Evolutionary conservation across 53 echinoderm and acorn worm species (phyloP), one percentile per base, ranked within the genome.

Genomic region (Arbacia lixula): DNA sequence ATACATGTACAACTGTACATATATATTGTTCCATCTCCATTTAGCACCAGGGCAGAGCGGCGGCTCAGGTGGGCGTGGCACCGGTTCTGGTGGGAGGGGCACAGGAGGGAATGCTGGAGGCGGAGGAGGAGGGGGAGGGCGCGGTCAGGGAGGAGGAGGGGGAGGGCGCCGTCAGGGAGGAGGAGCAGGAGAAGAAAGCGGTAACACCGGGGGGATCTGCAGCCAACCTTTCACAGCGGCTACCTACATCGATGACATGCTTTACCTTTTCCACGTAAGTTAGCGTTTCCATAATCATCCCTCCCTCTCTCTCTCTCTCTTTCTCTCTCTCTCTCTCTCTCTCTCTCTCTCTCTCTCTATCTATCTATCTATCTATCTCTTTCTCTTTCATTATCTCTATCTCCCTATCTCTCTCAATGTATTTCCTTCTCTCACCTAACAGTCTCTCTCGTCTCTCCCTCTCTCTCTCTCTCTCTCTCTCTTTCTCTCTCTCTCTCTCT

Each of bases 181-280:
- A 2, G 24, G n/a, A 12, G 74, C 31, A 9, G 27, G 77, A 0
- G 77, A 39, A 4, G 12, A 4, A 11, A 58, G 14, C 3, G 22
- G 24, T 2, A 14, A 14, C 22, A 43, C 37, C 3, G 46, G 43
- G 3, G 72, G 24, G 21, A 77, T 77, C 17, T 77, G 77, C 36
- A 38, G 25, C 2, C 77, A 58, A 39, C 12, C n/a, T 1, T 77
- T 77, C 58, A 39, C 56, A 21, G 77, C 77, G 1, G 77, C 77
- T 9, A 57, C 77, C 40, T 77, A 77, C 55, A 36, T 77, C 1
- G 57, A 77, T 37, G 16, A 58, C 27, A 58, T 26, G 27, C 77
- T 77, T 28, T 38, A 21, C 40, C 77, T 77, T 12, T 77, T 77
- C 58, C 77, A 77, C 28, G 77, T 77, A 57, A 21, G 77, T 25